Conservation (phyloP, 2,797 vertebrate genomes). For the Psittacula derbiana region DNA sequence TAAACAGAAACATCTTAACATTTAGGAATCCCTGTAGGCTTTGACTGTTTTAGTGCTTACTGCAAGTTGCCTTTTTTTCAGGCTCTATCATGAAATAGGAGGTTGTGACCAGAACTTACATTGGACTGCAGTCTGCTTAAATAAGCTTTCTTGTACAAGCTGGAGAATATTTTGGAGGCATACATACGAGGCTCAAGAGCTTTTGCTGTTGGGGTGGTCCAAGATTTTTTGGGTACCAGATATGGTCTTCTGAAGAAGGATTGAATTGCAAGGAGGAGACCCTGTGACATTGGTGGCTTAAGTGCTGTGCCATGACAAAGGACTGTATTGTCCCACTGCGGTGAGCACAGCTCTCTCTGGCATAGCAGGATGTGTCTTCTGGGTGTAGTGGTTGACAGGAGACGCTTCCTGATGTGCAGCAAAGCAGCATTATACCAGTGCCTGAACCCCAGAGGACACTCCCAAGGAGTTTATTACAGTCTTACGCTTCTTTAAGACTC, state of each 20-base stretch:
- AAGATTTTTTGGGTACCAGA: neutral
- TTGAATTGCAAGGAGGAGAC: neutral
- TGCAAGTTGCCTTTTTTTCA: neutral
- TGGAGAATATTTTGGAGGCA: neutral
- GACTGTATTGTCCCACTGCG: accelerated
- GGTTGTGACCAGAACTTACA: neutral
- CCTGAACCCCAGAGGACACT: neutral
- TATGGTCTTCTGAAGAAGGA: neutral
- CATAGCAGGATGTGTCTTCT: accelerated
- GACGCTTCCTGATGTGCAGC: neutral
- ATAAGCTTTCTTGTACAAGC: neutral
- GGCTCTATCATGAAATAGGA: neutral
- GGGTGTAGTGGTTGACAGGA: neutral
- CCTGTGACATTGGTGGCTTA: neutral
- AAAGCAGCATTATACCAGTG: neutral
- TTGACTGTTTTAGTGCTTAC: neutral
- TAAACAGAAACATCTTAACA: neutral
- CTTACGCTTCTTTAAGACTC: neutral
- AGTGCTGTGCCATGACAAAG: neutral
- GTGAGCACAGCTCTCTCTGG: neutral
- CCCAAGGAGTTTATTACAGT: neutral
- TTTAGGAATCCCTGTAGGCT: neutral
- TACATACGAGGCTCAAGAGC: neutral
- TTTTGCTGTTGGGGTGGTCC: neutral
- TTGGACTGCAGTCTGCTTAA: neutral